Evolutionary conservation across 92 coral and sea anemone species (phyloP).

Genomic region (Epizoanthus rinbou): DNA sequence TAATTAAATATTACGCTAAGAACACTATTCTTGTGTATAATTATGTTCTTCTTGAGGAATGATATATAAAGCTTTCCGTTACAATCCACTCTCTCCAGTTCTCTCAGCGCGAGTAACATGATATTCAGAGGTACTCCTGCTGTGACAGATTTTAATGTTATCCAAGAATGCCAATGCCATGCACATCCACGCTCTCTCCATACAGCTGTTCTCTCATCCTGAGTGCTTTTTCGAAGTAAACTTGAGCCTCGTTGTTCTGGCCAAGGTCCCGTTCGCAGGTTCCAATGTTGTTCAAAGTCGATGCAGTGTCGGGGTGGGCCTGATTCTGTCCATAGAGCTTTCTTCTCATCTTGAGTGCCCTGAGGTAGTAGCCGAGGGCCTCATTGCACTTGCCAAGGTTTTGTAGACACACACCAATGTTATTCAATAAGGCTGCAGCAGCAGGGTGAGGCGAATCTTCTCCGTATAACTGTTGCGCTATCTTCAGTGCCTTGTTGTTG

Average conservation of each 20-base stretch:
- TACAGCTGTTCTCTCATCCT: neutral
- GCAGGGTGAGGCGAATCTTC: neutral
- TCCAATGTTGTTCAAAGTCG: conserved; percentile 17
- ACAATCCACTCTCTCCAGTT: too few relatives aligned
- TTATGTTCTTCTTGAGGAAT: too few relatives aligned
- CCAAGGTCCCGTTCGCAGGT: conserved; percentile 8
- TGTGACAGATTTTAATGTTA: neutral
- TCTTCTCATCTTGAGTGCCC: neutral
- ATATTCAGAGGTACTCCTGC: too few relatives aligned
- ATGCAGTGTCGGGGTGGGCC: conserved; percentile 13
- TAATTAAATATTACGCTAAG: too few relatives aligned
- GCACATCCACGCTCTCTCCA: neutral
- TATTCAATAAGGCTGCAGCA: neutral
- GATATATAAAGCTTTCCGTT: too few relatives aligned
- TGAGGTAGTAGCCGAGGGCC: neutral
- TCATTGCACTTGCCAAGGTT: too few relatives aligned
- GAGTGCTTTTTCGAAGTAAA: neutral
- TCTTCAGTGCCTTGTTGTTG: neutral
- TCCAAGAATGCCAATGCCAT: neutral
- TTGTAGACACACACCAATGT: neutral
- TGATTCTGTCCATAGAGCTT: neutral
- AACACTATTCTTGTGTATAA: too few relatives aligned
- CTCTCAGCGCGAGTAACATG: too few relatives aligned
- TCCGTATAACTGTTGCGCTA: neutral
- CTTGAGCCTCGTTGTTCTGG: neutral